Conservation (phyloP, 2,888 invertebrate species). For the Graphium colonna region DNA sequence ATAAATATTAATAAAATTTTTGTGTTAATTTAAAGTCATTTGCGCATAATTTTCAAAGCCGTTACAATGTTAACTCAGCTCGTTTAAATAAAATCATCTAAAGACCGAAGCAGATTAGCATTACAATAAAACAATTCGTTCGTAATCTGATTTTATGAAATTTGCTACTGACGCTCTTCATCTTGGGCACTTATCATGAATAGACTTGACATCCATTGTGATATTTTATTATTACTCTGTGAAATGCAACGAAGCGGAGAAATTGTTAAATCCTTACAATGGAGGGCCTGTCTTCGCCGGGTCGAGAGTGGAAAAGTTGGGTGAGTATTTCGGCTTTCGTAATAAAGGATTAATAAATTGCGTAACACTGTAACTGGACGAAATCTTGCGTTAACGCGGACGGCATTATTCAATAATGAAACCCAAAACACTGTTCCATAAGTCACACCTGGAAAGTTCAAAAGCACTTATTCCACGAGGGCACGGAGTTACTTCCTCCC, state of each 20-base stretch:
- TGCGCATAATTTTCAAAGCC: background rate
- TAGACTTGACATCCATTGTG: conserved; percentile 76
- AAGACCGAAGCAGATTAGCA: conserved; percentile 37
- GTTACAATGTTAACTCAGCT: background rate
- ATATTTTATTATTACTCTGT: conserved; percentile 75
- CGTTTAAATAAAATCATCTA: conserved; percentile 43
- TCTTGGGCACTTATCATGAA: conserved; percentile 72
- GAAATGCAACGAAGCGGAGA: conserved; percentile 72
- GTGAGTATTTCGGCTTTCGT: conserved; percentile 59
- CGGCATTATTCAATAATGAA: background rate
- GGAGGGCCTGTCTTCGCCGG: conserved; percentile 67
- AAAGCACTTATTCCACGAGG: conserved; percentile 48
- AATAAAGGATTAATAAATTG: conserved; percentile 35
- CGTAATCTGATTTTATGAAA: conserved; percentile 65
- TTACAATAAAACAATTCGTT: conserved; percentile 54
- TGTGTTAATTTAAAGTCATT: too few species aligned
- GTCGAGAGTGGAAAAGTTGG: conserved; percentile 72
- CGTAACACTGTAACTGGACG: conserved; percentile 8
- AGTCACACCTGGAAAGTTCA: conserved; percentile 33
- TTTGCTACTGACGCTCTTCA: conserved; percentile 67
- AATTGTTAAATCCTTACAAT: conserved; percentile 76
- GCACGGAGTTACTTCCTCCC: conserved; percentile 51
- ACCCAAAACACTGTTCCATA: background rate
- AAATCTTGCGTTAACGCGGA: background rate
- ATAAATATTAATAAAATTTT: too few species aligned